These are phyloP conservation scores for Palythoa caribaeorum DNA, from an alignment of 92 coral and sea anemone genomes.

Conservation along the genomic window DNA sequence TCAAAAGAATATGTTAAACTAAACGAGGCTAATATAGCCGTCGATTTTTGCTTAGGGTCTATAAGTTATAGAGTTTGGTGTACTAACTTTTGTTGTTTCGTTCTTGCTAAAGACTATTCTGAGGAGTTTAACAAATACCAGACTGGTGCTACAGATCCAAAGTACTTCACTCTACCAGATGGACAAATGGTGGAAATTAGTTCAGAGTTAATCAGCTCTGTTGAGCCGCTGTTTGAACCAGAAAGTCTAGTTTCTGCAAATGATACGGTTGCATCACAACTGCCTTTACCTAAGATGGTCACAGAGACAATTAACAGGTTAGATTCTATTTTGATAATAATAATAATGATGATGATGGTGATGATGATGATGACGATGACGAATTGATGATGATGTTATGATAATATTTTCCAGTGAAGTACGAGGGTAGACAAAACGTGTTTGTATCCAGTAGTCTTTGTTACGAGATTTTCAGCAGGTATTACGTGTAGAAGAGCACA, in stretches of 20 bases:
- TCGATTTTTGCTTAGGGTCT: too few species aligned
- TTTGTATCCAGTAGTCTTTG: too few species aligned
- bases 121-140: slow-evolving; percentile 79
- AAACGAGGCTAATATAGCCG: too few species aligned
- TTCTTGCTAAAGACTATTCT: slow-evolving; percentile 69
- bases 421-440: too few species aligned
- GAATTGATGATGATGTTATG: too few species aligned
- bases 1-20: too few species aligned
- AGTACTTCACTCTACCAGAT: slow-evolving; percentile 91
- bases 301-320: slow-evolving; percentile 87
- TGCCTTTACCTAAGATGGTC: slow-evolving; percentile 83
- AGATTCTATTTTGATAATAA: background rate
- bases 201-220: slow-evolving; percentile 81
- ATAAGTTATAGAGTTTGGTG: too few species aligned
- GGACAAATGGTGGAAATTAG: slow-evolving; percentile 91
- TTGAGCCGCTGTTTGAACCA: slow-evolving; percentile 90
- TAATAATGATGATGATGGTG: background rate
- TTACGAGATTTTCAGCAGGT: too few species aligned
- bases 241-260: slow-evolving; percentile 74
- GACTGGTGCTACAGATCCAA: slow-evolving; percentile 75
- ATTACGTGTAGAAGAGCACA: too few species aligned
- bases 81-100: background rate
- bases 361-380: too few species aligned
- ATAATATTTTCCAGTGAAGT: too few species aligned
- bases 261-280: slow-evolving; percentile 86